Evolutionary conservation across 1,140 invertebrate species (phyloP).

Genomic region (Oreohelix idahoensis): DNA sequence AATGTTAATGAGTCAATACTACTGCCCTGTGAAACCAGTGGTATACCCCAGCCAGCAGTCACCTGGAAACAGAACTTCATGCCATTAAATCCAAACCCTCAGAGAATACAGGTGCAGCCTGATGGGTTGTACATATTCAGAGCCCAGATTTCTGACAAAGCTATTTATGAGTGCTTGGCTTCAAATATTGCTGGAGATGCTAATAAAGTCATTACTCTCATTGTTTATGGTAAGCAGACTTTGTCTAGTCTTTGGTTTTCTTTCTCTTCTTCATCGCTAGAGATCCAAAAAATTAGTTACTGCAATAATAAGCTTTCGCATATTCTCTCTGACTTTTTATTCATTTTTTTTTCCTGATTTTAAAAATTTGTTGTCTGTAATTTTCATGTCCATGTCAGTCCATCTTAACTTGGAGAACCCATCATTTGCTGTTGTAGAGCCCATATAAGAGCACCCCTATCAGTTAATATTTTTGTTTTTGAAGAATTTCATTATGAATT

Average conservation of each 20-base stretch:
- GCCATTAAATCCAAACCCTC: slow-evolving; percentile 51
- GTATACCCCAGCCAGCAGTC: slow-evolving; percentile 67
- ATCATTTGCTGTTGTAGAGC: too few species aligned
- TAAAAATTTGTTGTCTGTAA: too few species aligned
- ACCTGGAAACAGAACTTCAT: slow-evolving; percentile 70
- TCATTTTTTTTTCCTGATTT: too few species aligned
- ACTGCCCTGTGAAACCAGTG: slow-evolving; percentile 67
- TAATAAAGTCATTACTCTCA: slow-evolving; percentile 57
- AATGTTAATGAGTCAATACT: slow-evolving; percentile 57
- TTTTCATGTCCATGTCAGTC: too few species aligned
- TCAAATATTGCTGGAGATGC: slow-evolving; percentile 72
- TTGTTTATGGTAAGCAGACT: slow-evolving; percentile 62
- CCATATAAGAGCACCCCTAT: too few species aligned
- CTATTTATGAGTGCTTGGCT: slow-evolving; percentile 75
- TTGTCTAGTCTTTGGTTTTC: not conserved
- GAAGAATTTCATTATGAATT: too few species aligned
- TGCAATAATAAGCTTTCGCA: too few species aligned
- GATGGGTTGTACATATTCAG: slow-evolving; percentile 58
- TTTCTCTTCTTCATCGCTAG: too few species aligned
- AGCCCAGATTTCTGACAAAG: slow-evolving; percentile 68
- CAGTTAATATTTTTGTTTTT: too few species aligned
- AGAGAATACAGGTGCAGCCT: slow-evolving; percentile 47
- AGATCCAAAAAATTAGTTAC: too few species aligned
- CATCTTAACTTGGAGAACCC: too few species aligned
- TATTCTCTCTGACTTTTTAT: too few species aligned